phyloP scores from a whole-genome alignment of 2,113 vertebrate genomes.

The Brachirus orientalis region DNA sequence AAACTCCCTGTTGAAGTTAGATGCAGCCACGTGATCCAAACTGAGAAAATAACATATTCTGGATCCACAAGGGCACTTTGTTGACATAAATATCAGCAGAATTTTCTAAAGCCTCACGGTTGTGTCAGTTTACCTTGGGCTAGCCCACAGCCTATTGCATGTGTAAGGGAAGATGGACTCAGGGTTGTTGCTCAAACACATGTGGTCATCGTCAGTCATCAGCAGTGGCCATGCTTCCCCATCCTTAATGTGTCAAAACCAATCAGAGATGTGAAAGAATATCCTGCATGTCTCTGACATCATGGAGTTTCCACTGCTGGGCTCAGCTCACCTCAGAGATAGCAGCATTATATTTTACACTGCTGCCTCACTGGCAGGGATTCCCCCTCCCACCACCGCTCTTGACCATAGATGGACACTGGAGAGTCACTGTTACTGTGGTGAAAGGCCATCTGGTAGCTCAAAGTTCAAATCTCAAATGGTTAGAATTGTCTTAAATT shows the following conservation, averaged over 20 bases:
- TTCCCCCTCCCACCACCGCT: conserved; percentile 73
- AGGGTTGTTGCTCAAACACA: conserved; percentile 37
- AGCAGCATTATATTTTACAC: conserved; percentile 73
- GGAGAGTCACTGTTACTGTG: conserved; percentile 44
- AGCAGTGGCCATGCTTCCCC: conserved; percentile 19
- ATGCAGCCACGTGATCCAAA: conserved; percentile 2
- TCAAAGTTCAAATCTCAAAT: conserved; percentile 47
- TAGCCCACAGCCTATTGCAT: conserved; percentile 25
- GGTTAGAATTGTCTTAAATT: not conserved
- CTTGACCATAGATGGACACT: conserved; percentile 68
- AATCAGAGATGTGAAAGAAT: conserved; percentile 54
- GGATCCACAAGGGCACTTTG: conserved; percentile 8
- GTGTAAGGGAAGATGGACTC: not conserved
- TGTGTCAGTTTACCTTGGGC: conserved; percentile 41
- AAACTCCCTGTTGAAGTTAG: conserved; percentile 12
- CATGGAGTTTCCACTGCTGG: conserved; percentile 79
- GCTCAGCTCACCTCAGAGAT: conserved; percentile 50
- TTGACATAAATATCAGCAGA: conserved; percentile 56
- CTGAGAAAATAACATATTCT: conserved; percentile 2
- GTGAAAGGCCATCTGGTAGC: conserved; percentile 31
- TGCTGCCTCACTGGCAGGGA: conserved; percentile 56
- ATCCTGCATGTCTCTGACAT: conserved; percentile 65
- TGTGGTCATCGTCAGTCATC: conserved; percentile 53
- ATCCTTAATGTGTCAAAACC: conserved; percentile 57
- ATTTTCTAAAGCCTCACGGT: conserved; percentile 31